Evolutionary conservation across 2,113 vertebrate species (phyloP), one percentile per base, ranked within the genome.

Genomic region (Crotalus horridus): DNA sequence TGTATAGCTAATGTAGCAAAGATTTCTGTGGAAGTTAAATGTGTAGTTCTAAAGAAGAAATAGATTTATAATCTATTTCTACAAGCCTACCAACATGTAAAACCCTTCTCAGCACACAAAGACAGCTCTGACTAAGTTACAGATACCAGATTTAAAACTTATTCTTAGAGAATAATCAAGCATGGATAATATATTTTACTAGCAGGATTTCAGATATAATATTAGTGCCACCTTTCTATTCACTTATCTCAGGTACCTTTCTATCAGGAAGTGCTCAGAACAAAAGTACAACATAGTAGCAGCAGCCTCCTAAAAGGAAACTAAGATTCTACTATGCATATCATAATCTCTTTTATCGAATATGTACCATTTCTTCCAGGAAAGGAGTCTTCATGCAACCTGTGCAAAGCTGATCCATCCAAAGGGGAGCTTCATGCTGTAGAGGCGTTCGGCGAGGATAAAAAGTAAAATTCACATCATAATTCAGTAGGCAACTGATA

Each of bases 341-440:
- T 53, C 11, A 11, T 48, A 12, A 92, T 85, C 26, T 94, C 94
- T 91, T 85, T 98, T 96, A 98, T n/a, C 98, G 98, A 92, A 98
- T 98, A 17, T 98, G 97, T 88, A 97, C 97, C 98, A 98, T 98
- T 96, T 98, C 98, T 6, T 98, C 96, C 3, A 98, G 97, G 94
- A 98, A 98, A 53, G 98, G 98, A 0, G 98, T 98, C 95, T 98
- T 98, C 98, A 98, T 98, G 97, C 98, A 98, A 94, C 98, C 98
- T 0, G 98, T 98, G 96, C 98, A 98, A 0, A 98, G 98, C 96
- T 98, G 98, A 88, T 98, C 98, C 98, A 98, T 98, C 98, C 98
- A 98, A 93, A 98, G 98, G 0, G 98, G 98, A 0, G 98, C 98
- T 94, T 98, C 98, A 0, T 98, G 98, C 94, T 98, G 98, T 93